Base-by-base conservation (phyloP, 2,113 vertebrate species). In the Dascyllus trimaculatus region DNA sequence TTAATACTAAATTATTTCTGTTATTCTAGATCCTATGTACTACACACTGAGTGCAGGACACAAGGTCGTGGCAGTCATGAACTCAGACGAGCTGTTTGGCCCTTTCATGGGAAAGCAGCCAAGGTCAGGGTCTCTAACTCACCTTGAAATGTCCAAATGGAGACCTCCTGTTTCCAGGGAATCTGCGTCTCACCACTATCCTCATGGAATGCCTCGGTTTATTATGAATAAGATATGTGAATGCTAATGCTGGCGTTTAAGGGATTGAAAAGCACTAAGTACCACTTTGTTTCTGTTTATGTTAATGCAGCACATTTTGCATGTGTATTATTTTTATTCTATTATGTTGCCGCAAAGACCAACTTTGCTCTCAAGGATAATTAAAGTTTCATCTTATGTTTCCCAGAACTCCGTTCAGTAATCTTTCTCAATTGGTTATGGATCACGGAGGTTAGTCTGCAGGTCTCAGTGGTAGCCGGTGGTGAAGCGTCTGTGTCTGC, bases 111-210 rank as follows among this genome's bases (percentile, higher is more conserved):
- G 82, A 92, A 90, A 86, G 76, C 26, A 49, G 78, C 52, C 2
- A 46, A 82, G 75, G 76, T 87, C 85, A 78, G 64, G 25, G 32
- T 54, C 49, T 70, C 77, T 84, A 91, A 91, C 60, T 75, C 74
- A 88, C 91, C 89, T 91, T 91, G 90, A 91, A 90, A 86, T 82
- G 77, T 68, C 70, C 71, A 88, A 92, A 89, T 89, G 59, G 67
- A 89, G 80, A 81, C 81, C 82, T 89, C 70, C 81, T 91, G 86
- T 91, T 87, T 14, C 60, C 26, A 32, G 18, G 22, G 15, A 78
- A 82, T 84, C 32, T 51, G 60, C 11, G 14, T 71, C 78, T 84
- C 56, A 13, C 32, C 59, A 26, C 59, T 83, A 85, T 80, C 64
- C 70, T 75, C 32, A 24, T 48, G 83, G 89, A 92, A 90, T 86